Evolutionary conservation across 2,113 vertebrate genomes (phyloP).

Genomic region (Cheirogaleus medius): DNA sequence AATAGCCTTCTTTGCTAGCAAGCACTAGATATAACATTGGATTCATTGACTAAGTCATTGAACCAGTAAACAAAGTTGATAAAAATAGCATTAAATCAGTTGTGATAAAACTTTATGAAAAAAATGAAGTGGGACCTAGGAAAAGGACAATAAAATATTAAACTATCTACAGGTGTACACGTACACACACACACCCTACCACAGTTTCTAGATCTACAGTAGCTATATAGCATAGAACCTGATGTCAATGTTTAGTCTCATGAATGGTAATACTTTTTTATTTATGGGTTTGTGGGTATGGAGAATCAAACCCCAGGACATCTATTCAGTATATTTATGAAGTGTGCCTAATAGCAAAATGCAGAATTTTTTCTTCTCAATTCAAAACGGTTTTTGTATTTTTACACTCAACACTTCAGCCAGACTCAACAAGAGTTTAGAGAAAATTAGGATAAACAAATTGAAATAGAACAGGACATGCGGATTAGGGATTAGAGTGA

Average conservation of each 20-base stretch:
- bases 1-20: not conserved
- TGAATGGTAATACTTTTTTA: constrained; percentile 79
- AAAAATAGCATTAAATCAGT: not conserved
- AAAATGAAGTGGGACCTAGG: not conserved
- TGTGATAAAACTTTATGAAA: not conserved
- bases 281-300: constrained; percentile 81
- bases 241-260: constrained; percentile 41
- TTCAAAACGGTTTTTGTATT: constrained; percentile 59
- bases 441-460: constrained; percentile 76
- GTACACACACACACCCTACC: not conserved
- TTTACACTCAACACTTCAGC: constrained; percentile 76
- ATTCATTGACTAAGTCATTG: not conserved
- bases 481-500: constrained; percentile 85
- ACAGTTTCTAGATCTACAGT: constrained; percentile 11
- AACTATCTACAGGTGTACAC: not conserved
- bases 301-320: constrained; percentile 78
- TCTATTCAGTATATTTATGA: constrained; percentile 86
- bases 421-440: constrained; percentile 72
- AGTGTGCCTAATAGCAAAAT: constrained; percentile 77
- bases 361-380: constrained; percentile 54
- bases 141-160: not conserved
- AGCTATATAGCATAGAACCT: not conserved
- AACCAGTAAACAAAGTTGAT: not conserved
- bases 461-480: constrained; percentile 83
- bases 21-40: not conserved